Evolutionary conservation across 2,888 invertebrate species (phyloP), one percentile per base, ranked within the genome.

Genomic region (Hirtodrosophila duncani): DNA sequence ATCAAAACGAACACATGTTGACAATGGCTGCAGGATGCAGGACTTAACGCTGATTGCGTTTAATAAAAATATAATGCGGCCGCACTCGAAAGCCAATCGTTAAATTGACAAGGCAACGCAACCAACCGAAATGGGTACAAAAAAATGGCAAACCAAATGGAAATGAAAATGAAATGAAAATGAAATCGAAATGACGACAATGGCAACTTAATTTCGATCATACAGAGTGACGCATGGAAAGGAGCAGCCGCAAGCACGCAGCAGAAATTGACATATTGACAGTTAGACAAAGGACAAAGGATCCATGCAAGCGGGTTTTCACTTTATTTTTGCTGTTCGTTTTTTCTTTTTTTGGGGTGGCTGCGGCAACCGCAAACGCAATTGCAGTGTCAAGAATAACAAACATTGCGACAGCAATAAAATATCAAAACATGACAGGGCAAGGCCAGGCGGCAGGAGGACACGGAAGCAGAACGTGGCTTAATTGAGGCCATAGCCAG

Each of bases 31-130:
- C 41, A 14, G 7, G 26, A 27, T 31, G 26, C 9, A 61, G 23
- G 51, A 63, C 49, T 51, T 29, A 49, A 34, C 59, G 59, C 51
- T 63, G 78, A 79, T 81, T 82, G 70, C 74, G 61, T 74, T 78
- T 80, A 81, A 79, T 79, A 82, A 78, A 79, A 78, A 80, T 82
- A 82, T 78, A 71, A 79, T 79, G 75, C 58, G 48, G 56, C 58
- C 63, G 65, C 74, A 81, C 62, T 72, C 30, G 60, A 63, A 46
- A 30, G 39, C 53, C 44, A n/a, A 51, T 18, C 42, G 37, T n/a
- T n/a, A n/a, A n/a, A n/a, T n/a, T n/a, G n/a, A n/a, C n/a, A 45
- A 45, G 37, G 23, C 50, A 55, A 46, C 33, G 26, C 30, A 36
- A 33, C 45, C 52, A 51, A 26, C 59, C 23, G 17, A 10, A 45